These are phyloP conservation scores for Cryptocephalus primarius DNA, from an alignment of 2,888 invertebrate species.

Conservation along the genomic window DNA sequence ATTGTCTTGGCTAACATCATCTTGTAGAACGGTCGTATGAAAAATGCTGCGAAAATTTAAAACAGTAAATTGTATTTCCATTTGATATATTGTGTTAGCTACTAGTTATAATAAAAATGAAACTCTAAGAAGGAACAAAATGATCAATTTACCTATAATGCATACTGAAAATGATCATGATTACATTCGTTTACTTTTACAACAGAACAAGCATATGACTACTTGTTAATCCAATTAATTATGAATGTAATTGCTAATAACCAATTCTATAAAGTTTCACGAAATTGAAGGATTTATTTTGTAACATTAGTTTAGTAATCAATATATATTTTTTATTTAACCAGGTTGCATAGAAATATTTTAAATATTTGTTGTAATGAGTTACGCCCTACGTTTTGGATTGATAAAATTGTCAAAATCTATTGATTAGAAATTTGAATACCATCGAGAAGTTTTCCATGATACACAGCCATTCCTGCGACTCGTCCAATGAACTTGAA, in stretches of 20 bases:
- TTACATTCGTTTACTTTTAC: no score
- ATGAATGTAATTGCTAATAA: no score
- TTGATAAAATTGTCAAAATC: not conserved
- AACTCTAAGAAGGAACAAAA: not conserved
- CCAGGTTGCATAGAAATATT: no score
- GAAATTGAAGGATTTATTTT: no score
- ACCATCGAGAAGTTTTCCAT: constrained; percentile 96
- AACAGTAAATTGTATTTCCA: not conserved
- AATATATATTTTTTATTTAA: no score
- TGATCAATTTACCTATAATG: not conserved
- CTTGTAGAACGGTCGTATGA: constrained; percentile 99
- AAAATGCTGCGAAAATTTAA: constrained; percentile 64
- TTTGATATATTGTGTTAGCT: no score
- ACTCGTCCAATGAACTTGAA: constrained; percentile 97
- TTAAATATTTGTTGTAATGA: not conserved
- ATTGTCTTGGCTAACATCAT: constrained; percentile 97
- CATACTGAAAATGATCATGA: no score
- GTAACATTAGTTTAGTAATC: no score
- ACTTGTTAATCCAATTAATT: no score
- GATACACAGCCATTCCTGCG: constrained; percentile 98
- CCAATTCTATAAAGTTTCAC: no score
- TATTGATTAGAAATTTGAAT: constrained; percentile 3
- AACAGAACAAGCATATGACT: no score
- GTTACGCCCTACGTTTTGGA: not conserved
- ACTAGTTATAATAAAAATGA: no score